phyloP scores from a whole-genome alignment of 2,113 vertebrate genomes.

The Dasyornis broadbenti region DNA sequence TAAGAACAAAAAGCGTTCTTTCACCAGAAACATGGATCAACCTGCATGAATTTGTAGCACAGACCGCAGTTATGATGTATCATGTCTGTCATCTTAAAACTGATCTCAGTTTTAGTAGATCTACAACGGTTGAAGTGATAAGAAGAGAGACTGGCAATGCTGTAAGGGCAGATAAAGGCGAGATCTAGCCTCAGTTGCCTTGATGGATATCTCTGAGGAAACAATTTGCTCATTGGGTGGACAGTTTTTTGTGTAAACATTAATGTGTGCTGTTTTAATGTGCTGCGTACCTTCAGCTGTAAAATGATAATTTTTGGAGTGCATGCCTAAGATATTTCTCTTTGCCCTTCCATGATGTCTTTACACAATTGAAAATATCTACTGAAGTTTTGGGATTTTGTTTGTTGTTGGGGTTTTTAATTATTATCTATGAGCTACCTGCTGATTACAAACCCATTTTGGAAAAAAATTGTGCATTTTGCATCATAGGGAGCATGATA shows the following conservation, averaged over 20 bases:
- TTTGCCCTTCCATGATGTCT: neutral
- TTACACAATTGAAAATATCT: neutral
- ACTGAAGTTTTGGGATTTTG: neutral
- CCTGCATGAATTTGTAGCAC: neutral
- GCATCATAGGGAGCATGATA: rapidly evolving
- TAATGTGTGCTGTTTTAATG: neutral
- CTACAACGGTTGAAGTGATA: neutral
- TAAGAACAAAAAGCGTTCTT: neutral
- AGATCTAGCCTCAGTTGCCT: neutral
- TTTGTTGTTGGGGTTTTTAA: neutral
- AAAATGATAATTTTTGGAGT: neutral
- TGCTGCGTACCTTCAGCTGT: neutral
- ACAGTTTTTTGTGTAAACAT: neutral
- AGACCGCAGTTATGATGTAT: neutral
- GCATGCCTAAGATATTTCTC: neutral
- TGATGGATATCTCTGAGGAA: neutral
- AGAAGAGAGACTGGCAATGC: neutral
- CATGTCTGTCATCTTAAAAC: neutral
- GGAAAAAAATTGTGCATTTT: neutral
- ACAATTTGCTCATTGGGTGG: neutral
- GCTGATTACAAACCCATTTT: neutral
- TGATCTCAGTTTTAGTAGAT: neutral
- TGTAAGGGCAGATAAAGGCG: neutral
- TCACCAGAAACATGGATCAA: neutral
- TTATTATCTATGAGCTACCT: neutral